Evolutionary conservation across 2,113 vertebrate genomes (phyloP).

Genomic region (Phrynosoma platyrhinos): DNA sequence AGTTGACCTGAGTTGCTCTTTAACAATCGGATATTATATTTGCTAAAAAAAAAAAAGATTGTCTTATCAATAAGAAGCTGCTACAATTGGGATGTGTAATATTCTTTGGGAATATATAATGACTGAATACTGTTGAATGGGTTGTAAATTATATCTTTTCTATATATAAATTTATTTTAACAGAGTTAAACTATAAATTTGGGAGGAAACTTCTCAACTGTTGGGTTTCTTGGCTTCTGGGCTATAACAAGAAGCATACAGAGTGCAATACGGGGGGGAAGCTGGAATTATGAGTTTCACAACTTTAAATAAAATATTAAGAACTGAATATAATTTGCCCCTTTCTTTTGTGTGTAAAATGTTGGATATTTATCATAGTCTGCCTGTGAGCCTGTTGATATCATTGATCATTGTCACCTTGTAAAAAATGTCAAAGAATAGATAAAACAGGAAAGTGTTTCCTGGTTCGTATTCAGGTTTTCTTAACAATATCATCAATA

Average conservation of each 20-base stretch:
- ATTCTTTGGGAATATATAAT: conserved; percentile 60
- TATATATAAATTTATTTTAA: conserved; percentile 79
- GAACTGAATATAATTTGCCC: conserved; percentile 2
- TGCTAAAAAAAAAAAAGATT: conserved; percentile 72
- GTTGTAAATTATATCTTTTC: conserved; percentile 77
- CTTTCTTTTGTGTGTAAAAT: not conserved
- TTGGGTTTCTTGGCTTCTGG: conserved; percentile 70
- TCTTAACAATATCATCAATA: not conserved
- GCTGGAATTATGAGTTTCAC: conserved; percentile 44
- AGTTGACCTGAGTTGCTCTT: conserved; percentile 66
- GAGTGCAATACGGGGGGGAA: conserved; percentile 76
- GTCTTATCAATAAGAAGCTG: conserved; percentile 60
- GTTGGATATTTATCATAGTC: not conserved
- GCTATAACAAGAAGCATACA: conserved; percentile 68
- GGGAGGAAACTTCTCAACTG: conserved; percentile 57
- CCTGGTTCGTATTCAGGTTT: not conserved
- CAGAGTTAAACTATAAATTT: conserved; percentile 69
- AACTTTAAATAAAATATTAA: conserved; percentile 50
- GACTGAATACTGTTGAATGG: conserved; percentile 69
- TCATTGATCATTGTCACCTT: not conserved
- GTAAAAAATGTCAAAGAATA: not conserved
- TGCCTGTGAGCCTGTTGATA: not conserved
- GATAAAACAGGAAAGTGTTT: not conserved
- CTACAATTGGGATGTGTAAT: conserved; percentile 70
- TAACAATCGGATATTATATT: conserved; percentile 70